phyloP scores from a whole-genome alignment of 2,797 vertebrate species.

The Hypotaenidia philippensis region DNA sequence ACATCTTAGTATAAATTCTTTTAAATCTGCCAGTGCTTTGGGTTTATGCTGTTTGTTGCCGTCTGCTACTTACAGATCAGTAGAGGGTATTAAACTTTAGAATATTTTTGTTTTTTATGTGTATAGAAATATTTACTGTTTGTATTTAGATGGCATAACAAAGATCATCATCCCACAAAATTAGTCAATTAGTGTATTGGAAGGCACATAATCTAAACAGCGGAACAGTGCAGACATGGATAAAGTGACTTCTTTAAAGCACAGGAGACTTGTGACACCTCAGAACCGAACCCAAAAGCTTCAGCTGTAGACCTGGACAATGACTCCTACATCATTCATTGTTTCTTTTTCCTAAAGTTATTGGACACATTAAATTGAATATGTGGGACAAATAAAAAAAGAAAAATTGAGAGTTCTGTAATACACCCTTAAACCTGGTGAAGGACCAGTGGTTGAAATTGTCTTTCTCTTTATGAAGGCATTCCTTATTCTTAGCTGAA shows the following conservation, averaged over 20 bases:
- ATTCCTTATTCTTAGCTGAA: not conserved
- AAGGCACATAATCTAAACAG: not conserved
- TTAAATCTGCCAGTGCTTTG: not conserved
- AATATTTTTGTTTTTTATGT: not conserved
- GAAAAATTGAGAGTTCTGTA: not conserved
- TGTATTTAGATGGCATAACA: not conserved
- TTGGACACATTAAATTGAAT: not conserved
- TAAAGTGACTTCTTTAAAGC: not conserved
- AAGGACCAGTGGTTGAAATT: not conserved
- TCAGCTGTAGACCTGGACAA: not conserved
- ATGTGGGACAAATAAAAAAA: not conserved
- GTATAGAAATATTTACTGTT: not conserved
- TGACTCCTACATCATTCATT: accelerated
- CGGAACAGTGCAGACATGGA: not conserved
- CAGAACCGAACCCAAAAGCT: not conserved
- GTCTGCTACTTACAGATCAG: not conserved
- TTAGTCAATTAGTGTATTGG: not conserved
- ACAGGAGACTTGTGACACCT: not conserved
- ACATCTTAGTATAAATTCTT: not conserved
- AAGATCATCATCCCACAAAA: not conserved
- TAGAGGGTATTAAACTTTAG: not conserved
- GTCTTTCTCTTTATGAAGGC: not conserved
- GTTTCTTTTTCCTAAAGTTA: not conserved
- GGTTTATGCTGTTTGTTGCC: not conserved
- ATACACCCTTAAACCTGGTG: not conserved